Base-by-base conservation (phyloP, 2,113 vertebrate genomes). In the Python bivittatus region DNA sequence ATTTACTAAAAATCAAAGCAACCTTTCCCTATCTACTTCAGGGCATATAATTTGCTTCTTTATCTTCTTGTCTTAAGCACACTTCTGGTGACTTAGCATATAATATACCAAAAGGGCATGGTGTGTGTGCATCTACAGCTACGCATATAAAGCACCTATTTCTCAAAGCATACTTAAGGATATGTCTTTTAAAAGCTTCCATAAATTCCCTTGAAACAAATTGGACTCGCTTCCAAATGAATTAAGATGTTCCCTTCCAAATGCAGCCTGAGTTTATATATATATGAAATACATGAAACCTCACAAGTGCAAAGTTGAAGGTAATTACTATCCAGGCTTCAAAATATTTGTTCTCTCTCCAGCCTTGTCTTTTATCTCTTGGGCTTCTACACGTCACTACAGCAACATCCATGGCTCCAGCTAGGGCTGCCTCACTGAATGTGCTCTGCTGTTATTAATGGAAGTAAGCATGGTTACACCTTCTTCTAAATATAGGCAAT, bases 401-500 rank as follows among this genome's bases (percentile, higher is more conserved):
- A 96, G 95, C 95, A 97, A 95, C 95, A 94, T 94, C 94, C 3
- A 95, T 91, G 94, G 91, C 83, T 95, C 93, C 90, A 1, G 0
- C 93, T 86, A 91, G 93, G 92, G 92, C 91, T 91, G 93, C 93
- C 91, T 94, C 87, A 84, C 95, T 94, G 93, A 87, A 6, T 88
- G 91, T 84, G 94, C 92, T 96, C 92, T 95, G 94, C 94, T 95
- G 95, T 97, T 97, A 96, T 95, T 97, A 98, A 98, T 98, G 96
- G 95, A 88, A 97, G 97, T 97, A 97, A 96, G 97, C 97, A 96
- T 94, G 95, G 94, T 94, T 95, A 96, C 84, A 94, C 93, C 92
- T 85, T 97, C 97, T 95, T 96, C 98, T 98, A 98, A 96, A 96
- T 94, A 89, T 90, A 60, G 98, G 95, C 97, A 97, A 96, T 94